These are phyloP conservation scores for Pontoporia blainvillei DNA, from an alignment of 2,113 vertebrate species.

Conservation along the genomic window DNA sequence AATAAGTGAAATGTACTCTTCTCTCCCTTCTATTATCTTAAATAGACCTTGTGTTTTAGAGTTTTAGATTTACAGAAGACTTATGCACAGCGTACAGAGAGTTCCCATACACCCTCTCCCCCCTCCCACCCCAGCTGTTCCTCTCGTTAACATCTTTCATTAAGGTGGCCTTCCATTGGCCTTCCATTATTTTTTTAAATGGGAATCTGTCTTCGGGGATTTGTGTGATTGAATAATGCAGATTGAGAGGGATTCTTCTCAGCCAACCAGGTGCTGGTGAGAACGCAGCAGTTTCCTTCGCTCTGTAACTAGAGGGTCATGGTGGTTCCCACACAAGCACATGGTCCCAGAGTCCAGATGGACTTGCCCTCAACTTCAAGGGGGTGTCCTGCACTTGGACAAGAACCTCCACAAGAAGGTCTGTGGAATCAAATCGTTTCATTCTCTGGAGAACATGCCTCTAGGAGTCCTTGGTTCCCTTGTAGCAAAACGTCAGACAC, in stretches of 20 bases:
- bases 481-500: neutral
- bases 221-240: neutral
- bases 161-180: rapidly evolving
- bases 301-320: neutral
- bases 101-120: neutral
- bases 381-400: neutral
- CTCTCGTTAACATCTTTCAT: too few species aligned
- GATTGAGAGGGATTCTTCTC: neutral
- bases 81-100: too few species aligned
- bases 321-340: neutral
- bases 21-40: neutral
- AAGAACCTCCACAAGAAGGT: neutral
- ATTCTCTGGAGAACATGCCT: neutral
- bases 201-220: neutral
- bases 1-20: neutral
- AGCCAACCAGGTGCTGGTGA: too few species aligned
- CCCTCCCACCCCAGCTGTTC: neutral
- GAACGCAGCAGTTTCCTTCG: neutral
- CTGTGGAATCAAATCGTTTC: neutral
- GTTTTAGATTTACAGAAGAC: neutral
- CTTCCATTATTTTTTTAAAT: too few species aligned
- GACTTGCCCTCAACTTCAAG: neutral
- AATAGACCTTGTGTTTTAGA: neutral
- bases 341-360: neutral
- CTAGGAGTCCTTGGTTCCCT: neutral